These are phyloP conservation scores for Neuroterus valhalla DNA, from an alignment of 1,140 invertebrate genomes.

Conservation along the genomic window DNA sequence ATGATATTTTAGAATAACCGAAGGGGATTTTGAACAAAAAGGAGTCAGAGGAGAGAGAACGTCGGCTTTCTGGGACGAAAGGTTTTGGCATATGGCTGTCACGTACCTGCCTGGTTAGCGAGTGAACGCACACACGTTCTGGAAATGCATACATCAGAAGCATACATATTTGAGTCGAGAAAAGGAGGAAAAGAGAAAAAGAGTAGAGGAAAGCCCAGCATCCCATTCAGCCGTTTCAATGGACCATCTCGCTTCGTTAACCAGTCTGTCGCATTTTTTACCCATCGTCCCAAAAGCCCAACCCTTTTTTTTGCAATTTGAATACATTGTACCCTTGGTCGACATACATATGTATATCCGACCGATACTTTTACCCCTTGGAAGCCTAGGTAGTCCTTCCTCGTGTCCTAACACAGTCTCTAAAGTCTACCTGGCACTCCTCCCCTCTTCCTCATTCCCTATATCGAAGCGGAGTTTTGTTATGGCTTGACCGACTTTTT, in stretches of 20 bases:
- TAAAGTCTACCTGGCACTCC: conserved; percentile 51
- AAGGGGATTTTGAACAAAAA: conserved; percentile 43
- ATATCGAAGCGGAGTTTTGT: conserved; percentile 59
- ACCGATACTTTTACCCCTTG: conserved; percentile 66
- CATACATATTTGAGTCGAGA: conserved; percentile 45
- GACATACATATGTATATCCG: conserved; percentile 75
- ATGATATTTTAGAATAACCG: conserved; percentile 38
- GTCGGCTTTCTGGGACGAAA: conserved; percentile 48
- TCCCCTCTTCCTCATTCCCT: conserved; percentile 37
- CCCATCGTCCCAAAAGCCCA: conserved; percentile 63
- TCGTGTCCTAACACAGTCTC: conserved; percentile 45
- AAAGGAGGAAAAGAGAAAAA: conserved; percentile 47
- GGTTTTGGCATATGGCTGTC: conserved; percentile 64
- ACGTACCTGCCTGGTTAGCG: conserved; percentile 70
- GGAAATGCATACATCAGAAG: conserved; percentile 49
- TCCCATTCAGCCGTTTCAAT: conserved; percentile 73
- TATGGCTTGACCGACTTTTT: conserved; percentile 73
- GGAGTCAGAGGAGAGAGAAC: conserved; percentile 39
- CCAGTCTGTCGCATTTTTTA: conserved; percentile 75
- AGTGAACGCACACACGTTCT: conserved; percentile 41
- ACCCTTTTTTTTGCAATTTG: conserved; percentile 74
- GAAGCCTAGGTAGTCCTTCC: conserved; percentile 48
- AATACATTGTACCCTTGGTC: conserved; percentile 74
- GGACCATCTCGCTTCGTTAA: conserved; percentile 76
- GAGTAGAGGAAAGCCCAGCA: conserved; percentile 65